These are phyloP conservation scores for Tapirus indicus DNA, from an alignment of 2,797 vertebrate species.

Conservation along the genomic window DNA sequence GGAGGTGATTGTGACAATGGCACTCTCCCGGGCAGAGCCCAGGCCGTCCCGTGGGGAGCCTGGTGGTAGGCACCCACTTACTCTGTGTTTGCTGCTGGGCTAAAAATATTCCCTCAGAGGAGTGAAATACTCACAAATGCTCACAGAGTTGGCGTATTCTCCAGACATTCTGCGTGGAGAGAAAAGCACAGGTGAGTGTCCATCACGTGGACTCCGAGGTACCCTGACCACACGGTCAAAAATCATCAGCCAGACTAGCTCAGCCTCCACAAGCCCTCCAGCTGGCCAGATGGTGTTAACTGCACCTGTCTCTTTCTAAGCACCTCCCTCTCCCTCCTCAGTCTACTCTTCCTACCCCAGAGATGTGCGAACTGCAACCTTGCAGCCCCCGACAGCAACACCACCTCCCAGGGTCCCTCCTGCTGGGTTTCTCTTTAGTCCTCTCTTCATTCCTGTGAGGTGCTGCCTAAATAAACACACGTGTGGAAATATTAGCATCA, in stretches of 20 bases:
- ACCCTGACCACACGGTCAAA: no score
- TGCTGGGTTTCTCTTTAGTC: neutral
- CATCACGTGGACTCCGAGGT: accelerated
- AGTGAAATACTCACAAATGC: constrained; percentile 83
- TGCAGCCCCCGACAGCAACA: neutral
- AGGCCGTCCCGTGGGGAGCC: neutral
- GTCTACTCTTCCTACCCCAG: neutral
- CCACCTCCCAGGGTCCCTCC: neutral
- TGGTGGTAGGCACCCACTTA: neutral
- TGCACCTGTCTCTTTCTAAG: neutral
- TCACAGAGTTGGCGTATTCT: constrained; percentile 79
- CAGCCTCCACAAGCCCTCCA: neutral
- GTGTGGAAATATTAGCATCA: neutral
- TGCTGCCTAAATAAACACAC: neutral
- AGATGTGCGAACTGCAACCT: neutral
- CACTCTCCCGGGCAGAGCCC: neutral
- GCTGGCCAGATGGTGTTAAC: neutral
- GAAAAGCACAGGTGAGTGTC: neutral
- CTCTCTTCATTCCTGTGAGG: neutral
- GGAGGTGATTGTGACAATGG: neutral
- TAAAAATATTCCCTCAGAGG: neutral
- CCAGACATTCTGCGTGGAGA: constrained; percentile 83
- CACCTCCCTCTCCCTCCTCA: neutral
- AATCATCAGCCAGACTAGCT: neutral
- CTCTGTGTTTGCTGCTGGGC: neutral